Evolutionary conservation across 2,888 invertebrate genomes (phyloP), one percentile per base, ranked within the genome.

Genomic region (Noctua pronuba): DNA sequence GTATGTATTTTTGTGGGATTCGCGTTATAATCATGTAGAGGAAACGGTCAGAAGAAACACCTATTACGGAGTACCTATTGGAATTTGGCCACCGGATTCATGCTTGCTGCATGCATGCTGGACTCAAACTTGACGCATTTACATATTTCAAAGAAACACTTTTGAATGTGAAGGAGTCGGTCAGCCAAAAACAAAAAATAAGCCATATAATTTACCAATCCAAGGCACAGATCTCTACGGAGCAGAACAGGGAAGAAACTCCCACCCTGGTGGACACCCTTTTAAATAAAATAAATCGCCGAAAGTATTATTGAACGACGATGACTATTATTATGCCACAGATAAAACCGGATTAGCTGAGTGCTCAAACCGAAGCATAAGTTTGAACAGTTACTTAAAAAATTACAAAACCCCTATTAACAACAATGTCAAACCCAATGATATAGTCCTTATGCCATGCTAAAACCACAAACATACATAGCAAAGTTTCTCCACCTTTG

Each of bases 401-500:
- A 49, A 41, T 2, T 49, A 10, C 21, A 52, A 55, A 41, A 31
- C 8, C 13, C 28, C n/a, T 28, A 35, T 46, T 76, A 18, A 46
- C 6, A 28, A 28, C 13, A 46, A 6, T 31, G n/a, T 80, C 4
- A 35, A 60, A 44, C 6, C 31, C n/a, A 21, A 24, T 46, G 18
- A 2, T 74, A 16, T 8, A 16, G 7, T 60, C 66, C 5, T 24
- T 21, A 1, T 35, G 2, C 24, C 18, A 55, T 28, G 13, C 24
- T 31, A 8, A 41, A 58, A 60, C n/a, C 21, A 10, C 44, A 58
- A 10, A 31, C 8, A 35, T 62, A 52, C 24, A 68, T 44, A n/a
- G 4, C 18, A 69, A 55, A 65, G 35, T 65, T 64, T 83, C 18
- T 64, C 16, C 28, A 69, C 83, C 24, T 67, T 60, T 44, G 28